Conservation (phyloP, 2,797 vertebrate genomes). For the Typhlichthys subterraneus region DNA sequence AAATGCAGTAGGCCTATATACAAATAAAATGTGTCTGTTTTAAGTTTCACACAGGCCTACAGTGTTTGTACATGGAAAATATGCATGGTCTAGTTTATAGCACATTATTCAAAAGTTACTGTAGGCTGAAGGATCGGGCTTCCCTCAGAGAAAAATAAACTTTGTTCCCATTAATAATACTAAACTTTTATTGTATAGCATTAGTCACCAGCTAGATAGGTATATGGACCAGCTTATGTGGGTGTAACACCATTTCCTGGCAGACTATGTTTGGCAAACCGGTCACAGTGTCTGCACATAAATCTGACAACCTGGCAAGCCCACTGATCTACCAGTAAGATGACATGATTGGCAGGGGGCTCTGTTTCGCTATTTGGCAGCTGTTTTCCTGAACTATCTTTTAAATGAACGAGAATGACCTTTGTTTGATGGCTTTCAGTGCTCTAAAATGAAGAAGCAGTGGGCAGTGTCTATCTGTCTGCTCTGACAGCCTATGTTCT, state of each 20-base stretch:
- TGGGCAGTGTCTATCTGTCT: slow-evolving; percentile 1
- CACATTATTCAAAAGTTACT: neutral
- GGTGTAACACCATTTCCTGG: slow-evolving; percentile 44
- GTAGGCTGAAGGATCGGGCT: slow-evolving; percentile 16
- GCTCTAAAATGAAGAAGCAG: slow-evolving; percentile 15
- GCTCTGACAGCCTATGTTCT: slow-evolving; percentile 3
- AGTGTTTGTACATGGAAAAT: too few species aligned
- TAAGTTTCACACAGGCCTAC: too few species aligned
- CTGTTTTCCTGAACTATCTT: slow-evolving; percentile 41
- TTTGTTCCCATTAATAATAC: neutral
- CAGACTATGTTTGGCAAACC: slow-evolving; percentile 57
- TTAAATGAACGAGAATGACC: slow-evolving; percentile 41
- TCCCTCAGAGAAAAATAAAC: slow-evolving; percentile 12
- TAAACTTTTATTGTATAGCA: too few species aligned
- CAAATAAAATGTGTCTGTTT: too few species aligned
- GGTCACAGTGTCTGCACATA: slow-evolving; percentile 52
- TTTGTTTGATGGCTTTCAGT: slow-evolving; percentile 34
- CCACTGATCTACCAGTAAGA: slow-evolving; percentile 59
- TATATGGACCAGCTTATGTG: slow-evolving; percentile 21
- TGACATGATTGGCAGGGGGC: slow-evolving; percentile 60
- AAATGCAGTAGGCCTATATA: too few species aligned
- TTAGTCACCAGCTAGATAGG: slow-evolving; percentile 23
- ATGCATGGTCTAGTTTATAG: neutral
- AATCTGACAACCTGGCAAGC: slow-evolving; percentile 57
- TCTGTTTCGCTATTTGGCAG: slow-evolving; percentile 58